A percentile compares a stretch with the other conserved stretches of the same genome.
Evolutionary conservation across 2,888 invertebrate genomes (phyloP).

Genomic region (Metellina segmentata): DNA sequence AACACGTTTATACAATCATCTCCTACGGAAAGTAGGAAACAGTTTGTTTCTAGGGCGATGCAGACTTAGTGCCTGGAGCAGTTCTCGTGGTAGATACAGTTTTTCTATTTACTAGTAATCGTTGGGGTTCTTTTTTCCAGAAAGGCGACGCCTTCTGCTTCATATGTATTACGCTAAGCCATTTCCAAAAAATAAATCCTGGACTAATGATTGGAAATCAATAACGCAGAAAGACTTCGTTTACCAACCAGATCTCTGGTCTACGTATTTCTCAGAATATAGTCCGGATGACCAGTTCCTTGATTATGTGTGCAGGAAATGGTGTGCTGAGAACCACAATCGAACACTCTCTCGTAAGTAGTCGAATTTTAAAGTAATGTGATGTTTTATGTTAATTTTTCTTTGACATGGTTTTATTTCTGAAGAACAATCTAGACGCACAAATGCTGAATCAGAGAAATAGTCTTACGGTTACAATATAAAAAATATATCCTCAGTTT

Average conservation of each 20-base stretch:
- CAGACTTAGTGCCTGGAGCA: no score
- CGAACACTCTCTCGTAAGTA: slow-evolving; percentile 25
- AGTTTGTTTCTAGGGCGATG: no score
- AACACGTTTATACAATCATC: no score
- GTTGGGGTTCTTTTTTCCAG: background rate
- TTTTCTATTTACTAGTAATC: background rate
- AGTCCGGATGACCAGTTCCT: background rate
- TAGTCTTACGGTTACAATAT: no score
- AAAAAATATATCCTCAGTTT: no score
- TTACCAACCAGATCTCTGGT: slow-evolving; percentile 38
- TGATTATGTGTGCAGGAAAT: slow-evolving; percentile 49
- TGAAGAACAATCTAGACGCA: no score
- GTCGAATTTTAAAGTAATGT: no score
- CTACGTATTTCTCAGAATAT: slow-evolving; percentile 28
- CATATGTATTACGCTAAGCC: slow-evolving; percentile 54
- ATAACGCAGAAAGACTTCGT: slow-evolving; percentile 58
- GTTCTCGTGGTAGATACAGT: no score
- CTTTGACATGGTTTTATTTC: no score
- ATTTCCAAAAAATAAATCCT: background rate
- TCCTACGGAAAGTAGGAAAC: no score
- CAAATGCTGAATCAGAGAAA: no score
- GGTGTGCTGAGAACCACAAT: slow-evolving; percentile 46
- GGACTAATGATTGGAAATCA: slow-evolving; percentile 61
- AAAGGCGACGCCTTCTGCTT: background rate
- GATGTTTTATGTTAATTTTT: no score